Evolutionary conservation across 1,140 invertebrate species (phyloP), one percentile per base, ranked within the genome.

Genomic region (Archivesica marissinica): DNA sequence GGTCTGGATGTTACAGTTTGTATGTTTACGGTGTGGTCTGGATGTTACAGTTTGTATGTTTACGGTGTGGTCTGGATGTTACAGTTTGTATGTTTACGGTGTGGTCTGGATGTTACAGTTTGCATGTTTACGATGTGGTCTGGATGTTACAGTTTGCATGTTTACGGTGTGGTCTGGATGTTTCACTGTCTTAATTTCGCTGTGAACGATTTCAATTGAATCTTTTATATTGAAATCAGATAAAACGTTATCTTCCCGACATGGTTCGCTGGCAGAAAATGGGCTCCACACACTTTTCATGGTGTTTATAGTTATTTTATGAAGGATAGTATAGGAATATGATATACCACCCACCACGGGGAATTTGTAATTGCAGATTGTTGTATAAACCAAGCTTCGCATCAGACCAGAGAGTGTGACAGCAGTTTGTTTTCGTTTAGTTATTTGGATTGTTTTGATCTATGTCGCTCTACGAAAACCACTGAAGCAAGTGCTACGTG

Each of bases 151-250:
- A n/a, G n/a, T n/a, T n/a, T 41, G 25, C 74, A 56, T n/a, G n/a
- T 77, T 52, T 52, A 59, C 76, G 23, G 76, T 78, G 76, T 78
- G 76, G 76, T 78, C 76, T 25, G 15, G 20, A 4, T 28, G 35
- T 81, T 47, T 38, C 38, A 25, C 76, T 6, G 41, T 81, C 47
- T 80, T 81, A 81, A 81, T 81, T 81, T 64, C 25, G 30, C 78
- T 35, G 72, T 81, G 66, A 70, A 68, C 33, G 64, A 35, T 72
- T 81, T 81, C 78, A 81, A 56, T 81, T 81, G 30, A 70, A 39
- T 47, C 35, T 44, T 25, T 78, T 78, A 41, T 78, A 33, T 64
- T 78, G 41, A 11, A n/a, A 78, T 78, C 76, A 39, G 76, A 78
- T 78, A 78, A 23, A 15, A 25, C 33, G 56, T 59, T 78, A 78